Percentiles rank a stretch among this genome's conserved stretches.
phyloP scores from a whole-genome alignment of 2,113 vertebrate species.

The Phylloscopus whistleri region DNA sequence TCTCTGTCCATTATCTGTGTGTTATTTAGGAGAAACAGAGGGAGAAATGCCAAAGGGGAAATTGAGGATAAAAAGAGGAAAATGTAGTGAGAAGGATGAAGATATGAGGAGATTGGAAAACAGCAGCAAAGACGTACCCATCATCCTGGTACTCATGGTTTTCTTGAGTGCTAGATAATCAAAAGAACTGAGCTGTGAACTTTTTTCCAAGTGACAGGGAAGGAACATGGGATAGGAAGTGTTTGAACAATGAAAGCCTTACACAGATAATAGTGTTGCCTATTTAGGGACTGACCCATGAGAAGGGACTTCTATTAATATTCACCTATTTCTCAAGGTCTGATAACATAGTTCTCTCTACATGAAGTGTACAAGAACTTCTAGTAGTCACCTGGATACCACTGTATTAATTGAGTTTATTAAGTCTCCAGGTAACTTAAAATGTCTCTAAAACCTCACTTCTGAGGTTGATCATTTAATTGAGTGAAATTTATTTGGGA shows the following conservation, averaged over 20 bases:
- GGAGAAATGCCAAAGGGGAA: background rate
- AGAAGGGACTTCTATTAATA: background rate
- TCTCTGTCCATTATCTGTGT: background rate
- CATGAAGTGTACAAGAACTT: background rate
- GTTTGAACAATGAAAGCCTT: background rate
- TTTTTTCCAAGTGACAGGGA: background rate
- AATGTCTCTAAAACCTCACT: background rate
- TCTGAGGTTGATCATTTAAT: background rate
- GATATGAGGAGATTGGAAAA: background rate
- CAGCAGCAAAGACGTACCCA: background rate
- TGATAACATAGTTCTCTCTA: background rate
- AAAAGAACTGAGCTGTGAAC: background rate
- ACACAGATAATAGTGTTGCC: background rate
- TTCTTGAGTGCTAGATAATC: background rate
- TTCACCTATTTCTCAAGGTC: background rate
- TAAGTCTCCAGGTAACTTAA: background rate
- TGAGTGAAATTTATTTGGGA: background rate
- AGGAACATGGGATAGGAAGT: background rate
- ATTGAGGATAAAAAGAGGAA: background rate
- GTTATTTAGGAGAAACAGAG: background rate
- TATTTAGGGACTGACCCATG: background rate
- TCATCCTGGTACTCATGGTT: background rate
- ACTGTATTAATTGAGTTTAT: background rate
- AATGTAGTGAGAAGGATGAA: background rate
- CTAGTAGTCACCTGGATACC: background rate